Conservation (phyloP, 2,888 invertebrate genomes). For the Junonia oenone region DNA sequence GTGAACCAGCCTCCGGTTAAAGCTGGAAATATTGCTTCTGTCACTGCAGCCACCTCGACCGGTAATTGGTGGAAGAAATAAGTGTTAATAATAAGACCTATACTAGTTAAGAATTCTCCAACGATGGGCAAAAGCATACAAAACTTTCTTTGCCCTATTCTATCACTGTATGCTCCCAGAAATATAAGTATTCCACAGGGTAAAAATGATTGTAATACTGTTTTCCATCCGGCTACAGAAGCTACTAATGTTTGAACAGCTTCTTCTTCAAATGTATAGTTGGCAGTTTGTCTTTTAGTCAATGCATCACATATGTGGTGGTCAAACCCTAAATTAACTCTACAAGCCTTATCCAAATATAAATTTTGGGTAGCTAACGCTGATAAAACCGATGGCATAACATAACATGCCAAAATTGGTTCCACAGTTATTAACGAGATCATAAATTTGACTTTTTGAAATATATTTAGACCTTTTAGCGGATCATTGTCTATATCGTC, state of each 20-base stretch:
- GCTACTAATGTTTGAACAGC: conserved; percentile 87
- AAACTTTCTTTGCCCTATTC: conserved; percentile 84
- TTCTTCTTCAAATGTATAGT: conserved; percentile 79
- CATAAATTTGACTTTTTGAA: conserved; percentile 78
- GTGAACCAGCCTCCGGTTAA: conserved; percentile 92
- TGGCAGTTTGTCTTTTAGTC: conserved; percentile 84
- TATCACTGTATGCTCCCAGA: conserved; percentile 88
- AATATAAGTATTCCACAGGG: conserved; percentile 90
- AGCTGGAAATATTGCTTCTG: conserved; percentile 90
- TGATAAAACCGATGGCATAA: conserved; percentile 82
- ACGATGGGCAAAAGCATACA: conserved; percentile 91
- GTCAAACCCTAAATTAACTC: conserved; percentile 87
- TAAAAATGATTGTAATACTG: conserved; percentile 88
- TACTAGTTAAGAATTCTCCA: conserved; percentile 88
- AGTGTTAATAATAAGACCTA: conserved; percentile 88
- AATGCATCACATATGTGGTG: conserved; percentile 88
- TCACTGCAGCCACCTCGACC: conserved; percentile 88
- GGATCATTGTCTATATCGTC: conserved; percentile 44
- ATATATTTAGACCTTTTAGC: conserved; percentile 73
- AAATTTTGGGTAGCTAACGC: conserved; percentile 90
- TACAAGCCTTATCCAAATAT: conserved; percentile 91
- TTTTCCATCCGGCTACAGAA: conserved; percentile 91
- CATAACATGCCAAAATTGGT: conserved; percentile 86
- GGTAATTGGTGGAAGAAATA: conserved; percentile 88
- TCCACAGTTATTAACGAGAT: conserved; percentile 85